Base-by-base conservation (phyloP, 2,797 vertebrate genomes). In the Catharus ustulatus region DNA sequence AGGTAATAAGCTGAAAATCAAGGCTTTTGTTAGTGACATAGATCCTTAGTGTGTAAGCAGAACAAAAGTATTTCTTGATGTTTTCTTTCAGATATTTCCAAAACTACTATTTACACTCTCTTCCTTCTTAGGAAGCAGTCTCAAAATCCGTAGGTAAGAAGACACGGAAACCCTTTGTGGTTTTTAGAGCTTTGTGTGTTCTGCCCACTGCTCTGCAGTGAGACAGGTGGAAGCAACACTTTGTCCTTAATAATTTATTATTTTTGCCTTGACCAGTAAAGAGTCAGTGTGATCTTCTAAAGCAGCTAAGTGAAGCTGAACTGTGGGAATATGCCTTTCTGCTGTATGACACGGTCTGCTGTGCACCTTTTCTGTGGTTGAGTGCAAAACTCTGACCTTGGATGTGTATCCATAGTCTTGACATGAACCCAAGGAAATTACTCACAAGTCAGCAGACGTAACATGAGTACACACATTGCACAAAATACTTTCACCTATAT, bases 321-420 rank as follows among this genome's bases (percentile, higher is more conserved):
- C 29, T 38, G 32, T 34, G 49, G 67, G 34, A 63, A 72, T 45
- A 26, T 49, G 18, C 18, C 32, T 15, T 69, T 87, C 32, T 76
- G 61, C n/a, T 15, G 3, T 55, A 27, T 1, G 3, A 18, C 20
- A 3, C 0, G 0, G 8, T 73, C 23, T 78, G 26, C 36, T 73
- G 9, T 10, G 15, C 43, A 20, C n/a, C 5, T 69, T 17, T 74
- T 59, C 72, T 61, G 30, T 36, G 45, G 9, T 1, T 63, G 52
- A 84, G 54, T 19, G 17, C 32, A 88, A 79, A 88, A 59, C 22
- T 40, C 61, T 62, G 16, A 38, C 23, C 21, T 93, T 79, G 24
- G n/a, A 24, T 32, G 20, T 48, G 11, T 20, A 30, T 38, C 8
- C n/a, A 3, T 36, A 51, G 26, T 86, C 67, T 86, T 57, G 29